Conservation (phyloP, 2,888 invertebrate species). For the Drosophila kuntzei region DNA sequence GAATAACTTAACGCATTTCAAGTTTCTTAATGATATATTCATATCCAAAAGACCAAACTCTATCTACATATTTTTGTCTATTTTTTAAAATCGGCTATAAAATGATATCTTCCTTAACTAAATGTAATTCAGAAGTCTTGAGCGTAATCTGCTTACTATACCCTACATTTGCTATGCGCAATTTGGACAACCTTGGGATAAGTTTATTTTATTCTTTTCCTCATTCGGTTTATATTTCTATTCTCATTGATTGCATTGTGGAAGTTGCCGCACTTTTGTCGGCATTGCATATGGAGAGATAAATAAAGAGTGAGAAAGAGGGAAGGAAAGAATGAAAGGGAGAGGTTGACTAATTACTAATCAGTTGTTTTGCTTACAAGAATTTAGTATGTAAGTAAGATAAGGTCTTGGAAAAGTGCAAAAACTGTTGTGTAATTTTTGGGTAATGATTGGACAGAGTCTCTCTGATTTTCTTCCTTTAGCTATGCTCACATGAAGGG, state of each 20-base stretch:
- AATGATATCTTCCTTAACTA: too few species aligned
- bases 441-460: neutral
- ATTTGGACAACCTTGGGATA: constrained; percentile 7
- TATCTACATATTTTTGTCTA: too few species aligned
- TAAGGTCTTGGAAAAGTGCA: neutral
- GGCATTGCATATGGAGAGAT: neutral
- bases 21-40: too few species aligned
- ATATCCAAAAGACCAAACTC: too few species aligned
- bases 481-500: neutral
- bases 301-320: neutral
- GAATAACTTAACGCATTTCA: too few species aligned
- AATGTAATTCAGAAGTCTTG: neutral
- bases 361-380: neutral
- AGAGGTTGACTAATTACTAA: neutral
- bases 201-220: constrained; percentile 10
- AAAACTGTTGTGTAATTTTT: neutral
- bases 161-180: neutral
- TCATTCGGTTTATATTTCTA: constrained; percentile 4
- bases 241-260: constrained; percentile 7
- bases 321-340: neutral
- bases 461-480: neutral
- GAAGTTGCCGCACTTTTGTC: constrained; percentile 14
- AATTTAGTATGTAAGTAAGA: neutral
- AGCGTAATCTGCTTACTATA: neutral
- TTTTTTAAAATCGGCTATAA: too few species aligned